These are phyloP conservation scores for Centruroides vittatus DNA, from an alignment of 1,140 invertebrate genomes.

Conservation along the genomic window DNA sequence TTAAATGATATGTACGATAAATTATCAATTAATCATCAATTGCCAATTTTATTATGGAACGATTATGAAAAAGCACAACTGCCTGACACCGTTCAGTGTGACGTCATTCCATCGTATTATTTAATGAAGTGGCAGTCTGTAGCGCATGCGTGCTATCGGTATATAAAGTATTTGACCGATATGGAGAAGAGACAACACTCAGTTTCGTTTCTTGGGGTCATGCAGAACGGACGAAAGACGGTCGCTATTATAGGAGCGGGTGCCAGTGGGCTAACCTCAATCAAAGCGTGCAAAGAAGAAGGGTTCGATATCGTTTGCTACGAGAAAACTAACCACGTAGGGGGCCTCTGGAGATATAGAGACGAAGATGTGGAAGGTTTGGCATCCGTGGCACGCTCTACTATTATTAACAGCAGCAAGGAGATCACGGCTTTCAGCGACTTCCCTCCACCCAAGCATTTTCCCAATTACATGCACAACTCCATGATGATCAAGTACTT, in stretches of 20 bases:
- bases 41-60: too few relatives aligned
- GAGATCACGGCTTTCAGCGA: conserved; percentile 25
- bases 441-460: conserved; percentile 31
- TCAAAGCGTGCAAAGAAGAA: conserved; percentile 33
- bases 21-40: too few relatives aligned
- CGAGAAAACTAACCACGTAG: conserved; percentile 32
- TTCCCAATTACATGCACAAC: conserved; percentile 34
- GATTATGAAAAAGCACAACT: too few relatives aligned
- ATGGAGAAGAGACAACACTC: too few relatives aligned
- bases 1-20: too few relatives aligned
- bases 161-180: too few relatives aligned
- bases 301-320: conserved; percentile 30
- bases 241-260: conserved; percentile 36
- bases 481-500: conserved; percentile 31
- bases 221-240: conserved; percentile 1
- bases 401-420: conserved; percentile 27
- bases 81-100: too few relatives aligned
- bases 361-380: conserved; percentile 24
- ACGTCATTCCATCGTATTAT: too few relatives aligned
- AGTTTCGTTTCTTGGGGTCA: too few relatives aligned
- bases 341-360: conserved; percentile 38
- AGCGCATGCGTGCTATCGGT: too few relatives aligned
- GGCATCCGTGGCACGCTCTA: conserved; percentile 21
- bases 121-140: too few relatives aligned
- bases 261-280: conserved; percentile 31